Percentiles rank a stretch among this genome's conserved stretches.
These are phyloP conservation scores for Frankliniella fusca DNA, from an alignment of 2,888 invertebrate genomes.

Conservation along the genomic window DNA sequence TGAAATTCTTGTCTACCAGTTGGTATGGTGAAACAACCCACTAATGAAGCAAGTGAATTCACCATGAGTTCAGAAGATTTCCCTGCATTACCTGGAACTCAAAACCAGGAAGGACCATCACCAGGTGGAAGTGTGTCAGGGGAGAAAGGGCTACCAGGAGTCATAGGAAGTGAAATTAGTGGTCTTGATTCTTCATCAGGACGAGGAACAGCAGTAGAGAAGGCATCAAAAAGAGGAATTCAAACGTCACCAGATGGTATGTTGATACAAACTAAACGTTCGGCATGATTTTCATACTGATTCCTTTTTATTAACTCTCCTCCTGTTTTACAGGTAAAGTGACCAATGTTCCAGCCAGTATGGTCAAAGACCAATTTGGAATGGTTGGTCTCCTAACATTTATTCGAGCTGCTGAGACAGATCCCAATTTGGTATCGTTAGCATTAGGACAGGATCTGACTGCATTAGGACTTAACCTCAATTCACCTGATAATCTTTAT, in stretches of 20 bases:
- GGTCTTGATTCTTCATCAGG: constrained; percentile 39
- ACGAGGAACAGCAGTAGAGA: constrained; percentile 40
- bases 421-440: constrained; percentile 92
- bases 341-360: constrained; percentile 95
- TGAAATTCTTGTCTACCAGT: constrained; percentile 52
- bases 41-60: constrained; percentile 87
- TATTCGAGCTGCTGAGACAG: constrained; percentile 95
- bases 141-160: constrained; percentile 48
- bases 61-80: constrained; percentile 99
- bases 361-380: constrained; percentile 99
- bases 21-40: constrained; percentile 93
- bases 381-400: constrained; percentile 98
- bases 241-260: constrained; percentile 91
- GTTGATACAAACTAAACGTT: constrained; percentile 34
- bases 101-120: constrained; percentile 64
- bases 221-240: constrained; percentile 35
- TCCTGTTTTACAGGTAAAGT: constrained; percentile 70
- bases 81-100: constrained; percentile 95
- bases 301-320: constrained; percentile 32
- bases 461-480: constrained; percentile 94
- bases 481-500: constrained; percentile 96
- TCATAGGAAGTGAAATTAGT: constrained; percentile 31
- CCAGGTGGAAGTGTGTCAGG: constrained; percentile 55
- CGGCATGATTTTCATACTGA: constrained; percentile 27
- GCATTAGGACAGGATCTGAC: constrained; percentile 98